Percentiles rank a stretch among this genome's conserved stretches.
Conservation (phyloP, 2,888 invertebrate species). For the Phaedon cochleariae region DNA sequence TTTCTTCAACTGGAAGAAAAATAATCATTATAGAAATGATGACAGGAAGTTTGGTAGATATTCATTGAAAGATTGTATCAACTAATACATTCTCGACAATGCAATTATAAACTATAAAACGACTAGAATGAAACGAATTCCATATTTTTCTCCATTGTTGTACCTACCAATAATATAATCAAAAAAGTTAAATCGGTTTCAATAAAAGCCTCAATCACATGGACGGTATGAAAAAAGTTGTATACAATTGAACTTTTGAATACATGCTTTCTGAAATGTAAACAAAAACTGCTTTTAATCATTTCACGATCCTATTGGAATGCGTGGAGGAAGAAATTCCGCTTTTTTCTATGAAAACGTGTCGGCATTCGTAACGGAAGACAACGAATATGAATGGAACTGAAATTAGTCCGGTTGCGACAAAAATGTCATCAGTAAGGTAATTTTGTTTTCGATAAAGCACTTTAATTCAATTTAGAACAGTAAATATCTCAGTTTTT, state of each 20-base stretch:
- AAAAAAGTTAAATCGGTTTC: slow-evolving; percentile 10
- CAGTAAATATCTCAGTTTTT: slow-evolving; percentile 35
- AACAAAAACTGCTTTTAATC: slow-evolving; percentile 24
- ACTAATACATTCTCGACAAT: background rate
- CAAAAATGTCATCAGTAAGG: slow-evolving; percentile 25
- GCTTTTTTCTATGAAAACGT: slow-evolving; percentile 27
- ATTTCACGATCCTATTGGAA: slow-evolving; percentile 24
- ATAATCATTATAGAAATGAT: too few relatives aligned
- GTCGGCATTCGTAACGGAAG: slow-evolving; percentile 27
- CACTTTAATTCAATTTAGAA: slow-evolving; percentile 34
- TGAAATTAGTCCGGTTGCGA: slow-evolving; percentile 22
- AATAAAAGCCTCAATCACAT: slow-evolving; percentile 5
- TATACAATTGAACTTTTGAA: slow-evolving; percentile 17
- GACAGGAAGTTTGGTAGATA: too few relatives aligned
- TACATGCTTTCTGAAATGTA: background rate
- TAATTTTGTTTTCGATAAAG: slow-evolving; percentile 25
- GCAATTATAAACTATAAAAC: background rate
- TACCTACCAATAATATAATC: slow-evolving; percentile 5
- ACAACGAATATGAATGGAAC: slow-evolving; percentile 28
- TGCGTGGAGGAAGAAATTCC: slow-evolving; percentile 18
- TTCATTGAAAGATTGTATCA: background rate
- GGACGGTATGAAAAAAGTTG: slow-evolving; percentile 9
- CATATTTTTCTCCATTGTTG: slow-evolving; percentile 16
- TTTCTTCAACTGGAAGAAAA: too few relatives aligned
- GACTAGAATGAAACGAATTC: slow-evolving; percentile 11